Percentiles rank a stretch among this genome's conserved stretches.
Conservation (phyloP, 92 coral and sea anemone species). For the Ricordea florida region DNA sequence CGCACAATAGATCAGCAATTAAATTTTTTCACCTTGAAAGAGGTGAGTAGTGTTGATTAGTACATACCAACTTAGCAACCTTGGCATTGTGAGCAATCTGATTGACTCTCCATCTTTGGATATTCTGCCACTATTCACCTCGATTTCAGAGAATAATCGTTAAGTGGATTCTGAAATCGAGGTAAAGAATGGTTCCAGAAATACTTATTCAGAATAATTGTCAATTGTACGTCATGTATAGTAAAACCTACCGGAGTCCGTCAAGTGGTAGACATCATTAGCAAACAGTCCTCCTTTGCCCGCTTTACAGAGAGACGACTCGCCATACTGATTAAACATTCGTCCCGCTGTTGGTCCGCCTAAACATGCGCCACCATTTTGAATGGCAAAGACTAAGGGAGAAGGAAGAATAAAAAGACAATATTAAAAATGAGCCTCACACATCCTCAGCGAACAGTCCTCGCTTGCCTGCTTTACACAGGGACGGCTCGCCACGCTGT, state of each 20-base stretch:
- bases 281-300: conserved; percentile 85
- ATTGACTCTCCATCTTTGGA: no score
- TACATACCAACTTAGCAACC: no score
- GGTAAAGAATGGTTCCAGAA: background rate
- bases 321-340: conserved; percentile 72
- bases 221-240: background rate
- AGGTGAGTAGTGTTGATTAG: no score
- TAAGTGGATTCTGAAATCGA: background rate
- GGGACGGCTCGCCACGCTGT: background rate
- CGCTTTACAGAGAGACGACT: conserved; percentile 69
- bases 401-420: background rate
- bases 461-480: background rate
- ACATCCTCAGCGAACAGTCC: background rate
- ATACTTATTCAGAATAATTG: background rate
- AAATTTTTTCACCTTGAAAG: no score
- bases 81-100: no score
- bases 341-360: conserved; percentile 80
- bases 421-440: background rate
- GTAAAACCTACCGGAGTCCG: conserved; percentile 59
- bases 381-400: conserved; percentile 84
- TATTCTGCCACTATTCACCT: no score
- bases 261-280: conserved; percentile 74
- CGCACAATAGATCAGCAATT: no score
- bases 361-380: conserved; percentile 89
- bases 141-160: no score